Evolutionary conservation across 2,113 vertebrate genomes (phyloP).

Genomic region (Pterocles gutturalis): DNA sequence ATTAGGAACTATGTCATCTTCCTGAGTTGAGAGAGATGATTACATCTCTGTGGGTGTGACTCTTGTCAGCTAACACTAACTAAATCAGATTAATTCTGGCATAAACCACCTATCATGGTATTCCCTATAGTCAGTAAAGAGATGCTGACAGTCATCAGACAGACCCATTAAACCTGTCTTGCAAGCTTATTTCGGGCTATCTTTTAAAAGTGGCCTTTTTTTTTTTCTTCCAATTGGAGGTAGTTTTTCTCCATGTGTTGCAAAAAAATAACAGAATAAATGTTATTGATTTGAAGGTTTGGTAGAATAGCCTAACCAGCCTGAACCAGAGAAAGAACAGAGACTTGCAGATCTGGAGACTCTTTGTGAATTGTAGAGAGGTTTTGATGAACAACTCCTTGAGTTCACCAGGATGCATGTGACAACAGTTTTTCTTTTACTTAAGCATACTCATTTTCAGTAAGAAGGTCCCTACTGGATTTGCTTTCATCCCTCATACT

Average conservation of each 20-base stretch:
- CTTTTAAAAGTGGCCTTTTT: not conserved
- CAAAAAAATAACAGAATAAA: not conserved
- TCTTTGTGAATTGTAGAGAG: not conserved
- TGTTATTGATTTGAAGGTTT: not conserved
- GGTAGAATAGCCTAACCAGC: not conserved
- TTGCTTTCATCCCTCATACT: not conserved
- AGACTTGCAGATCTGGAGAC: not conserved
- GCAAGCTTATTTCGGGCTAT: not conserved
- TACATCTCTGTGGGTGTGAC: not conserved
- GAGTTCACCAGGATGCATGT: not conserved
- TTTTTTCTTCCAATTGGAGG: not conserved
- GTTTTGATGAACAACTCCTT: not conserved
- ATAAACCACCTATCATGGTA: not conserved
- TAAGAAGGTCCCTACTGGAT: not conserved
- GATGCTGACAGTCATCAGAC: not conserved
- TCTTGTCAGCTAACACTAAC: not conserved
- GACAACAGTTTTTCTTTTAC: not conserved
- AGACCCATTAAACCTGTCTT: not conserved
- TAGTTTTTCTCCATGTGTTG: not conserved
- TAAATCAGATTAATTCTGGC: not conserved
- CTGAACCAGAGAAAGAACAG: not conserved
- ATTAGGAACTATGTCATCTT: not conserved
- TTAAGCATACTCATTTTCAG: not conserved
- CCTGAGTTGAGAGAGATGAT: not conserved
- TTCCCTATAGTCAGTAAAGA: not conserved